Percentiles rank a stretch among this genome's conserved stretches.
These are phyloP conservation scores for Pocillopora damicornis DNA, from an alignment of 64 coral and sea anemone species.

Conservation along the genomic window DNA sequence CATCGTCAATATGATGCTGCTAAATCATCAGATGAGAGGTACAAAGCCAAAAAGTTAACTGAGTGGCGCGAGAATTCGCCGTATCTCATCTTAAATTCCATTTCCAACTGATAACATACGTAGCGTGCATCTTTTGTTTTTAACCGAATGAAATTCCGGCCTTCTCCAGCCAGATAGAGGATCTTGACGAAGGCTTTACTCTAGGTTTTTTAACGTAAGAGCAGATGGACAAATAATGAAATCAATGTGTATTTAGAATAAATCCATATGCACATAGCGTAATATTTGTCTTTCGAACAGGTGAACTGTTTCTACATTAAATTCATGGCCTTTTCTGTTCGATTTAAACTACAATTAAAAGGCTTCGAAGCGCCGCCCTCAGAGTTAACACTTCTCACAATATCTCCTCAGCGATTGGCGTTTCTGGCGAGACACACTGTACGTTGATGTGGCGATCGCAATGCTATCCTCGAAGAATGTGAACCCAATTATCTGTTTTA, in stretches of 20 bases:
- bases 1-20: neutral
- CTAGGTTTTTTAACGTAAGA: neutral
- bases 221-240: neutral
- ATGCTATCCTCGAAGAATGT: neutral
- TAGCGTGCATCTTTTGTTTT: neutral
- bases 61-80: neutral
- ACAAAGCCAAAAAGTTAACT: neutral
- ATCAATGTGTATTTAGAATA: neutral
- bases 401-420: neutral
- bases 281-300: constrained; percentile 1
- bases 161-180: neutral
- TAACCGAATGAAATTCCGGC: neutral
- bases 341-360: neutral
- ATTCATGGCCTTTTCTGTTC: neutral
- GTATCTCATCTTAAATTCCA: neutral
- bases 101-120: neutral
- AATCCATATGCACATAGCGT: neutral
- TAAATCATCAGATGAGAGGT: neutral
- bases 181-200: neutral
- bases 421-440: neutral
- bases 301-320: constrained; percentile 1
- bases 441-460: neutral
- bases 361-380: neutral
- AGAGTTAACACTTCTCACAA: neutral
- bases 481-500: neutral